Base-by-base conservation (phyloP, 2,888 invertebrate species). In the Rhagonycha lutea region DNA sequence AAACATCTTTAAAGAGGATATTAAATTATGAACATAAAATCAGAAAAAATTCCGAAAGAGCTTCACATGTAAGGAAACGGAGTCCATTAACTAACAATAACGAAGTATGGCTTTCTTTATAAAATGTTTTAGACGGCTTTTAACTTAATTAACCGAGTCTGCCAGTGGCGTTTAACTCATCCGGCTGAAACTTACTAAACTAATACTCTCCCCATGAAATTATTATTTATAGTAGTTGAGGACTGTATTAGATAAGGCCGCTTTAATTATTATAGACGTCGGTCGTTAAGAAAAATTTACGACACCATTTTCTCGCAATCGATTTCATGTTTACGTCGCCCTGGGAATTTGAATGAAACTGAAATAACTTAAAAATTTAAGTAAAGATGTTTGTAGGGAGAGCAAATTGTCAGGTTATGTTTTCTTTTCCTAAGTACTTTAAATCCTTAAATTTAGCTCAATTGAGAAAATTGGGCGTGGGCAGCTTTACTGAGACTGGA, bases 111-210 rank as follows among this genome's bases (percentile, higher is more conserved):
- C 69, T 74, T 76, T 80, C 81, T 81, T 82, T 82, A 82, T 83
- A 82, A 83, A 85, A 84, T 80, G 81, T 81, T 79, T 79, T 80
- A 80, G 74, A 75, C 76, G 82, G 78, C 78, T 79, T 81, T 79
- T 80, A 80, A 79, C 77, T 80, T 84, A 84, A 85, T 85, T 84
- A 85, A 85, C 82, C 81, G 79, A 80, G 82, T 82, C 84, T 84
- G 83, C 79, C 75, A 79, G 80, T 83, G 84, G 83, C 83, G 80
- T 80, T 79, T 80, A 81, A 81, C 81, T 84, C 83, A 82, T 83
- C 81, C 76, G 18, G 62, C 78, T 79, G 82, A 83, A 83, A 81
- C 82, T 83, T 79, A 75, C 78, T 81, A 77, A 81, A 82, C 82
- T 83, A 81, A 83, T 83, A 81, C 80, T 81, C 82, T 82, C 80